Percentiles rank a stretch among this genome's conserved stretches.
Conservation (phyloP, 1,140 invertebrate species). For the Drosophila arawakana region DNA sequence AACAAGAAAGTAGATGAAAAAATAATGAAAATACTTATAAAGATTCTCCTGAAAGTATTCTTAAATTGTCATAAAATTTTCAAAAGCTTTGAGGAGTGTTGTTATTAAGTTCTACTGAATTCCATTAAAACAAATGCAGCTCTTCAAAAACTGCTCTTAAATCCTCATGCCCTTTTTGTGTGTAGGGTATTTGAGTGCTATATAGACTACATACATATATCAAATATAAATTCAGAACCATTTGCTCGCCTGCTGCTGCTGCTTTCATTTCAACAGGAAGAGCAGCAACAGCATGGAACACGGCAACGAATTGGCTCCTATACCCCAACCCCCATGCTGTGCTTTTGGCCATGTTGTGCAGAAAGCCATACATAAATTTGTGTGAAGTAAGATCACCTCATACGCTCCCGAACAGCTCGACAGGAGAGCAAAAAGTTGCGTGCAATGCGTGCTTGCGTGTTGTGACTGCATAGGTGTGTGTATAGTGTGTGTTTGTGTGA, state of each 20-base stretch:
- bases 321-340: conserved; percentile 54
- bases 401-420: not conserved
- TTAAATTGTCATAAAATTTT: too few species aligned
- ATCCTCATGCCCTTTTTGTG: conserved; percentile 26
- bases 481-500: conserved; percentile 6
- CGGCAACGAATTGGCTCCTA: conserved; percentile 31
- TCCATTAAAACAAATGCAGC: too few species aligned
- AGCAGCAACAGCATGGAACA: conserved; percentile 39
- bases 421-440: conserved; percentile 57
- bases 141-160: not conserved
- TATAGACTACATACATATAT: conserved; percentile 35
- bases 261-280: conserved; percentile 75
- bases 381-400: not conserved
- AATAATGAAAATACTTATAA: too few species aligned
- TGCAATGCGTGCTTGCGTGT: conserved; percentile 55
- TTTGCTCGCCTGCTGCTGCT: conserved; percentile 72
- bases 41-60: too few species aligned
- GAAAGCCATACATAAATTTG: conserved; percentile 64
- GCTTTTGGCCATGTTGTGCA: conserved; percentile 55
- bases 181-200: conserved; percentile 29
- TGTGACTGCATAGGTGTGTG: not conserved
- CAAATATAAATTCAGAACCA: conserved; percentile 65
- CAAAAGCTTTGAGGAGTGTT: too few species aligned
- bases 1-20: too few species aligned
- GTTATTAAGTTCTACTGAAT: too few species aligned